A percentile compares a stretch with the other conserved stretches of the same genome.
These are phyloP conservation scores for Automeris io DNA, from an alignment of 2,888 invertebrate genomes.

Conservation along the genomic window DNA sequence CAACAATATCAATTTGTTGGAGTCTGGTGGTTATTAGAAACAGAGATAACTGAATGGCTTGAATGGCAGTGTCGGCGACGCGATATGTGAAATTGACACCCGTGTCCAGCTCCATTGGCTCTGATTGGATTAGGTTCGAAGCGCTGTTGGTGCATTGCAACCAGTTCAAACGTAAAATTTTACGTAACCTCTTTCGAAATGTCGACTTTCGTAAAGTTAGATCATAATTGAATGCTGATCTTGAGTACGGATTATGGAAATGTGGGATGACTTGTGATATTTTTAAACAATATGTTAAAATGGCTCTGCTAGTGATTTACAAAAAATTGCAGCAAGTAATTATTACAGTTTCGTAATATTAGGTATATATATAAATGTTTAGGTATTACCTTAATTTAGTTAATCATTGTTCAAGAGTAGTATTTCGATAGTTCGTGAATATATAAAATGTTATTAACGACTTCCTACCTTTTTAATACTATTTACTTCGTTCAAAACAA, in stretches of 20 bases:
- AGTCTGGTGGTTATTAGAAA: conserved; percentile 3
- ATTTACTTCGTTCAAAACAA: no score
- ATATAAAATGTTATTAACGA: conserved; percentile 5
- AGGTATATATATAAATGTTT: no score
- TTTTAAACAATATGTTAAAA: no score
- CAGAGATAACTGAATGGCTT: conserved; percentile 8
- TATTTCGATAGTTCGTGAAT: no score
- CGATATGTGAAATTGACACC: conserved; percentile 61
- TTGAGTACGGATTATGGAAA: conserved; percentile 57
- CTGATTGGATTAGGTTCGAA: conserved; percentile 72
- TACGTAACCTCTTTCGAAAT: conserved; percentile 73
- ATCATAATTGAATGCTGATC: conserved; percentile 49
- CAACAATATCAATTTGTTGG: no score
- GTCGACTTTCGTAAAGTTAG: conserved; percentile 58
- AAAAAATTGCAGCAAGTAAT: no score
- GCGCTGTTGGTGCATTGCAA: conserved; percentile 60
- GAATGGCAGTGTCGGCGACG: conserved; percentile 18
- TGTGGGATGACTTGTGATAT: conserved; percentile 42
- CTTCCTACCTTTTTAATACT: no score
- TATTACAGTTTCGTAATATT: no score
- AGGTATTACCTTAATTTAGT: no score
- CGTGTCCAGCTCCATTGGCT: conserved; percentile 60
- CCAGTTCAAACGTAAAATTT: conserved; percentile 72
- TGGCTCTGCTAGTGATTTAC: no score
- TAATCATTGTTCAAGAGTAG: no score